Evolutionary conservation across 2,797 vertebrate species (phyloP), one percentile per base, ranked within the genome.

Genomic region (Etheostoma perlongum): DNA sequence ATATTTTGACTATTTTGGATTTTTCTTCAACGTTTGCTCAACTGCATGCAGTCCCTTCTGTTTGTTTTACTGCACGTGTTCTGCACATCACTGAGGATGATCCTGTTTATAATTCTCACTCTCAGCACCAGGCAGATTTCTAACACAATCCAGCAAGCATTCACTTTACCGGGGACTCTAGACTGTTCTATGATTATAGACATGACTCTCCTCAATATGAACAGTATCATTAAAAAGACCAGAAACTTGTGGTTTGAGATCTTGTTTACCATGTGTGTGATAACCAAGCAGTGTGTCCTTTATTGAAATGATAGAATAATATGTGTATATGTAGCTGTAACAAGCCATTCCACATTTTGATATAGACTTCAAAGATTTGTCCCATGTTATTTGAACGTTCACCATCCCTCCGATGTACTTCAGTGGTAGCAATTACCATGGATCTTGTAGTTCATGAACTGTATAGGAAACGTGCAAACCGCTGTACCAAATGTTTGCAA

Each of bases 191-290:
- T 76, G 77, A 85, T 83, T 79, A 70, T 75, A 82, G 77, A 91
- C 51, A 59, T 59, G 47, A 74, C 81, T 88, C 79, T 83, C 82
- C 81, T 83, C 67, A 84, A 72, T 86, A 70, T 54, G 79, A 87
- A 90, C 78, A 58, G 51, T 75, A 84, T 84, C 82, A 87, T 91
- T 89, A 76, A 90, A 93, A 95, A 91, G 95, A 96, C 95, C 95
- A 96, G 95, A 96, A 93, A 95, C 95, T 95, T 95, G 95, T 96
- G 95, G 92, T 93, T 95, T 90, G 89, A 90, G 90, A 93, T 92
- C 85, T 93, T 91, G 87, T 95, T 94, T 95, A 93, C 88, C 88
- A 86, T 91, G 88, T 94, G 88, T 94, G 94, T 89, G 84, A 92
- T 90, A 93, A 90, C 78, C 74, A 90, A 91, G 78, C 75, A 66